Conservation (phyloP, 2,888 invertebrate species). For the Unio pictorum region DNA sequence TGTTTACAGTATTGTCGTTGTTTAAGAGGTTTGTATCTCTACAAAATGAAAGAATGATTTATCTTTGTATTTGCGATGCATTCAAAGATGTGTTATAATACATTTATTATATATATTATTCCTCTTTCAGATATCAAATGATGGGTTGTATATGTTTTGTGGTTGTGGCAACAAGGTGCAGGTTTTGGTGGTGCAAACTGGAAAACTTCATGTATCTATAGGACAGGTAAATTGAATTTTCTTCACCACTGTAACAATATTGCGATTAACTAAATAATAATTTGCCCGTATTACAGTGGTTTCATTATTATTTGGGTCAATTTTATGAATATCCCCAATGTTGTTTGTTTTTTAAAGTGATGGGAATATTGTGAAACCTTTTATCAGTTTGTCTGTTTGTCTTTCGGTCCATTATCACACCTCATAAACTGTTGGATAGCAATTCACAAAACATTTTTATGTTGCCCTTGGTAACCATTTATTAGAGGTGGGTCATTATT, state of each 20-base stretch:
- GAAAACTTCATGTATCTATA: constrained; percentile 73
- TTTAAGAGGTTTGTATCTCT: too few species aligned
- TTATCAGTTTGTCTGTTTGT: too few species aligned
- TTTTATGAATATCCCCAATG: background rate
- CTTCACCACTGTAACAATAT: background rate
- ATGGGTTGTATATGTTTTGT: constrained; percentile 83
- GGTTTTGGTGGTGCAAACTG: constrained; percentile 80
- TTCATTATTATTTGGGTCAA: too few species aligned
- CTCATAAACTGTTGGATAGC: too few species aligned
- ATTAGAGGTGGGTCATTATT: too few species aligned
- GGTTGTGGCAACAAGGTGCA: constrained; percentile 82
- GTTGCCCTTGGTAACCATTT: too few species aligned
- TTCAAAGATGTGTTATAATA: constrained; percentile 1
- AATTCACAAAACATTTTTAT: too few species aligned
- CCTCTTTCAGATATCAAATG: constrained; percentile 77
- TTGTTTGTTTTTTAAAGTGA: background rate
- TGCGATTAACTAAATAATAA: too few species aligned
- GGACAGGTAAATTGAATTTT: constrained; percentile 50
- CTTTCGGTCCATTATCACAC: too few species aligned
- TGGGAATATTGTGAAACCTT: background rate
- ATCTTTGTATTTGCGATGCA: constrained; percentile 25
- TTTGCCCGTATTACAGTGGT: too few species aligned
- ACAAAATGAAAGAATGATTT: background rate
- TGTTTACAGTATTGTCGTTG: too few species aligned
- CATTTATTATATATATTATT: constrained; percentile 13